Base-by-base conservation (phyloP, 2,888 invertebrate genomes). In the Sycophila texana region DNA sequence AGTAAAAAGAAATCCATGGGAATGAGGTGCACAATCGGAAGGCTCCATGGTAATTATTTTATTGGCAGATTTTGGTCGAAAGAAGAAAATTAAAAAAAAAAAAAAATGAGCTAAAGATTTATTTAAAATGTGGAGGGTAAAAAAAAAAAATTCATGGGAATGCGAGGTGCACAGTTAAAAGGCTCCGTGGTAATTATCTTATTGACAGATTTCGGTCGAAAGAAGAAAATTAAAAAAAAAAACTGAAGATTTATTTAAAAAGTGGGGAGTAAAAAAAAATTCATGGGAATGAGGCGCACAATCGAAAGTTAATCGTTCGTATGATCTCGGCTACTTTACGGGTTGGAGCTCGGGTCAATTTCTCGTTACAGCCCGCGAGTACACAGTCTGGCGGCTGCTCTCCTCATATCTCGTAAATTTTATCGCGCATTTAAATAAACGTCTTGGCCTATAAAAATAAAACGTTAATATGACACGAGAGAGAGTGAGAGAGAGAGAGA, bases 371-470 rank as follows among this genome's bases (percentile, higher is more conserved):
- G 39, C 51, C 30, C 63, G 66, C 61, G 47, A 58, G 68, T 70
- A 76, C 75, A 60, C 67, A 14, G 18, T 39, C 39, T 39, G 39
- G 39, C 39, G 39, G 39, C 39, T 39, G 39, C 39, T 39, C 39
- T 22, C n/a, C 74, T 58, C 68, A 73, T 75, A 79, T 79, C 72
- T 78, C 81, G 76, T 81, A 81, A 81, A 81, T 78, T 79, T 77
- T 79, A 79, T 76, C 79, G 78, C 77, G 79, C 79, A 79, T 81
- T 81, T 81, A 74, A 79, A 81, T 81, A 81, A 81, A 81, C 81
- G 81, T 81, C 81, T 79, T 76, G 81, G 81, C 77, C 79, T 79
- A 81, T 79, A 81, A 81, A 81, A 79, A 79, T 76, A 79, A 79
- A 77, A 66, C 77, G 81, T 80, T 80, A 80, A 80, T 80, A 80